Percentiles rank a stretch among this genome's conserved stretches.
phyloP scores from a whole-genome alignment of 2,113 vertebrate species.

The Eupsittula cactorum region DNA sequence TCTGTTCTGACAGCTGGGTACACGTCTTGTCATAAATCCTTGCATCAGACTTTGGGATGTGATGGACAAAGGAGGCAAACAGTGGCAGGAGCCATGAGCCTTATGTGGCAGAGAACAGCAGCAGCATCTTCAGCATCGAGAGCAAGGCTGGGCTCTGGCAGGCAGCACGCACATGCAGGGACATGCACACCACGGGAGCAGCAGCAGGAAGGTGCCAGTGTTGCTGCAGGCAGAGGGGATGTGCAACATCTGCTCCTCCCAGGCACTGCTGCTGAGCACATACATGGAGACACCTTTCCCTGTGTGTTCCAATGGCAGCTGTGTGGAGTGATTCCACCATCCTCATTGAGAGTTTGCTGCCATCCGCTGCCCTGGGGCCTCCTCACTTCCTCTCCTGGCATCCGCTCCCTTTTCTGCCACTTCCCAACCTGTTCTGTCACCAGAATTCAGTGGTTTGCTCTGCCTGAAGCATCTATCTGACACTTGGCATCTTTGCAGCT shows the following conservation, averaged over 20 bases:
- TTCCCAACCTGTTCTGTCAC: background rate
- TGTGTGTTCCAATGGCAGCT: background rate
- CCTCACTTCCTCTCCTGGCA: background rate
- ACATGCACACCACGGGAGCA: background rate
- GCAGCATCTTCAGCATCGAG: background rate
- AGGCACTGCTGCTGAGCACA: background rate
- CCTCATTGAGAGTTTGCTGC: background rate
- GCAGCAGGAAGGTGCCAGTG: background rate
- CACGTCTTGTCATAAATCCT: background rate
- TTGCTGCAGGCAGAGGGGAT: background rate
- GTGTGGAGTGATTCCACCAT: background rate
- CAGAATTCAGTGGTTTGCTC: background rate
- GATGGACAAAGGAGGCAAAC: background rate
- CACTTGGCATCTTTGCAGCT: background rate
- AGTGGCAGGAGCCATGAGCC: background rate
- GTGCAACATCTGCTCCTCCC: background rate
- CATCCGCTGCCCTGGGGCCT: background rate
- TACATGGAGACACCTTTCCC: background rate
- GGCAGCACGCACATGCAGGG: background rate
- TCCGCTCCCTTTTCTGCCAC: background rate
- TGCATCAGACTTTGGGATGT: background rate
- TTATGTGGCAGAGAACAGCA: rapidly evolving
- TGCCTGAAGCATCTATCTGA: background rate
- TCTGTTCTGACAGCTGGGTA: background rate
- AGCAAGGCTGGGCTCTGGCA: background rate